Conservation (phyloP, 1,140 invertebrate species). For the Mya arenaria region DNA sequence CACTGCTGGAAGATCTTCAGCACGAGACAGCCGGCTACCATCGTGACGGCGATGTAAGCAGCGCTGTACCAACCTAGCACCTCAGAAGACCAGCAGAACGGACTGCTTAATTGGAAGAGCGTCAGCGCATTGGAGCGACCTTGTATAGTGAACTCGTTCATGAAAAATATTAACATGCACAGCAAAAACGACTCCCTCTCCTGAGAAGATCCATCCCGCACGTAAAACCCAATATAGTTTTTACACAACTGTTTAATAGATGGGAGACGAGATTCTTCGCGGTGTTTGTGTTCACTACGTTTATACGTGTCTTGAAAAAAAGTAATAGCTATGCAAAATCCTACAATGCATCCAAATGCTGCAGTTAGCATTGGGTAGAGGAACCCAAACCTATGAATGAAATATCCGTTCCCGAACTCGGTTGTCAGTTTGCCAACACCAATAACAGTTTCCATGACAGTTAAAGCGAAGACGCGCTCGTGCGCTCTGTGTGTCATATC, state of each 20-base stretch:
- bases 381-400: constrained; percentile 23
- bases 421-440: constrained; percentile 5
- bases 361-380: constrained; percentile 18
- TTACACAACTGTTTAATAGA: not conserved
- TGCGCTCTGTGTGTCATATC: constrained; percentile 3
- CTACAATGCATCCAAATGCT: not conserved
- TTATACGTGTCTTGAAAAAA: no score
- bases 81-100: constrained; percentile 21
- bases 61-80: not conserved
- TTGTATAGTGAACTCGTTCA: not conserved
- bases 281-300: no score
- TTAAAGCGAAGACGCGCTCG: not conserved
- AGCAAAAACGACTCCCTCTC: constrained; percentile 10
- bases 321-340: no score
- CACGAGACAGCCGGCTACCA: not conserved
- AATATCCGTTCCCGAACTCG: constrained; percentile 32
- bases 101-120: constrained; percentile 11
- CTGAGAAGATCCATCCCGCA: not conserved
- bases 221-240: constrained; percentile 17
- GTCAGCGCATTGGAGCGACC: not conserved
- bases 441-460: not conserved
- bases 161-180: not conserved
- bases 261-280: not conserved
- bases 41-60: not conserved
- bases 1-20: constrained; percentile 10